Base-by-base conservation (phyloP, 2,797 vertebrate species). In the Staurois parvus region DNA sequence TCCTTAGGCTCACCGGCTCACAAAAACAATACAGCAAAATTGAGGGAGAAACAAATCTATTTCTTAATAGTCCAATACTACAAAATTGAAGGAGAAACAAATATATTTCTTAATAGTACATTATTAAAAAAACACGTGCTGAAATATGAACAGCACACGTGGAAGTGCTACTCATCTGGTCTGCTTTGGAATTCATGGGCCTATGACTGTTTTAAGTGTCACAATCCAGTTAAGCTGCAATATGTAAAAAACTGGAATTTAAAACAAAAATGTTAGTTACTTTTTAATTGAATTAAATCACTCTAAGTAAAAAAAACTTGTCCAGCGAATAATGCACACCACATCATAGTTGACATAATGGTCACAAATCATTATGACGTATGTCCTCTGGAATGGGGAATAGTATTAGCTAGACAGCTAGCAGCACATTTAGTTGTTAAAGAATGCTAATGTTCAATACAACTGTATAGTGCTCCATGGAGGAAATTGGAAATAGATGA, bases 1-100 rank as follows among this genome's bases (percentile, higher is more conserved):
- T 72, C 79, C 69, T 62, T 81, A 81, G 69, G 69, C 69, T 62
- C 52, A 5, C 7, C 56, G 62, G 28, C 48, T 28, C 7, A 32
- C 17, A 48, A 29, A 74, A 52, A 45, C 32, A 56, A 72, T 72
- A 26, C 34, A 26, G n/a, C 8, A 42, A 19, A 72, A 37, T 40
- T 11, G 24, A 59, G 45, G 45, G n/a, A 59, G 4, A 56, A 72
- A 13, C 1, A 30, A 11, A 48, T 78, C 64, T 76, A 37, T 64
- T 79, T 68, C 26, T 37, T 45, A 4, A n/a, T n/a, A n/a, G n/a
- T n/a, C n/a, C n/a, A n/a, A n/a, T n/a, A n/a, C n/a, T n/a, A 19
- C 9, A 59, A 59, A 21, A 4, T 40, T 11, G 24, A 59, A 29
- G 45, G n/a, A 59, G 4, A 56, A 72, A 13, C 1, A 30, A 11